Evolutionary conservation across 2,797 vertebrate genomes (phyloP), one percentile per base, ranked within the genome.

Genomic region (Bryconaethiops microstoma): DNA sequence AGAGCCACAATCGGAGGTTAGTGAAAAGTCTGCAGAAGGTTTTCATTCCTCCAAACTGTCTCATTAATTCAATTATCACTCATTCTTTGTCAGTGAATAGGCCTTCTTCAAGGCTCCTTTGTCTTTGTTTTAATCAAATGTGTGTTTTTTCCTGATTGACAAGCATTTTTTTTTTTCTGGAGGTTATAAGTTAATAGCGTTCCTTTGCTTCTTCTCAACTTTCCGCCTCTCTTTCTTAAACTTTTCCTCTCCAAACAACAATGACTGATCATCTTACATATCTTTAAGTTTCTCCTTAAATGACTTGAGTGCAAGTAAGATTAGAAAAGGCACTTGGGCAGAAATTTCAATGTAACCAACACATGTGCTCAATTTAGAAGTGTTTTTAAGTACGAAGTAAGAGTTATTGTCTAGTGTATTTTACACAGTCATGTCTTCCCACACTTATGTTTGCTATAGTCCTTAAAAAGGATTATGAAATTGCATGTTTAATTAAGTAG

Each of bases 121-220:
- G 16, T 63, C 75, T 65, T 77, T 45, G 52, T 59, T 42, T 42
- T 59, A 68, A 45, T 67, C 75, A 54, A 65, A 35, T 77, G 19
- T 69, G n/a, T 17, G 39, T 29, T 67, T 57, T 39, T 69, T 64
- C 19, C n/a, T 55, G 62, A 42, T 59, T 42, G 64, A 59, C 35
- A 10, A 52, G 19, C 19, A 40, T 55, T 68, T 14, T 8, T 68
- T 14, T 8, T 35, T 35, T 14, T 63, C 23, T 7, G 3, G 14
- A 64, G 62, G 50, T 69, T 69, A 40, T 16, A 69, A 68, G 76
- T 68, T 68, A 69, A 77, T 19, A 64, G 50, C 12, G 4, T 10
- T 57, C 60, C 16, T 19, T 25, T 13, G 42, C n/a, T 69, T 21
- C 40, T 52, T 50, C 45, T 21, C 16, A 50, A 50, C 68, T 70